These are phyloP conservation scores for Spilarctia lutea DNA, from an alignment of 2,888 invertebrate genomes.

Conservation along the genomic window DNA sequence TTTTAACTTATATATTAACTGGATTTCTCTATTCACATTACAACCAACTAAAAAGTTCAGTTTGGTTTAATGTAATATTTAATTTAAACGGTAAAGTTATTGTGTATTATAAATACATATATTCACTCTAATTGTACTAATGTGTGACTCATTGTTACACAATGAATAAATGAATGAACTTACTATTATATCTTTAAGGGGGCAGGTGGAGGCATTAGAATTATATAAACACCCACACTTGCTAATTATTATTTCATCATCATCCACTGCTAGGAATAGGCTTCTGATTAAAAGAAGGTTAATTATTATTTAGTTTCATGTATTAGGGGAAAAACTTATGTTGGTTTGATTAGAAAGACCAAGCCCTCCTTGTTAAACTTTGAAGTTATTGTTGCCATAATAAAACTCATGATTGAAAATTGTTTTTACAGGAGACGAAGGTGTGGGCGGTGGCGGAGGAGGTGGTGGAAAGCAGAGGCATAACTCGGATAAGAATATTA, in stretches of 20 bases:
- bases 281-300: too few species aligned
- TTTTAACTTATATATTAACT: too few species aligned
- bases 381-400: background rate
- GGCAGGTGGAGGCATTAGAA: background rate
- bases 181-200: background rate
- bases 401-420: background rate
- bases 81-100: background rate
- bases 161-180: background rate
- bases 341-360: too few species aligned
- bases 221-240: too few species aligned
- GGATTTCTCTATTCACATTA: background rate
- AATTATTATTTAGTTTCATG: too few species aligned
- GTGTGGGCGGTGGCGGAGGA: slow-evolving; percentile 86
- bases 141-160: background rate
- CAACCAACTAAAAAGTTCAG: background rate
- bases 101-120: background rate
- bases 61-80: background rate
- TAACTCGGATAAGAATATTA: slow-evolving; percentile 93
- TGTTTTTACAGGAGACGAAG: slow-evolving; percentile 79
- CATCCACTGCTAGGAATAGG: too few species aligned
- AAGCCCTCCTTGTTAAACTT: background rate
- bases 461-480: slow-evolving; percentile 83
- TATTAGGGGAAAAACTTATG: too few species aligned
- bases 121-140: background rate
- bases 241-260: too few species aligned